Percentiles rank a stretch among this genome's conserved stretches.
Evolutionary conservation across 92 coral and sea anemone species (phyloP).

Genomic region (Muricea muricata): DNA sequence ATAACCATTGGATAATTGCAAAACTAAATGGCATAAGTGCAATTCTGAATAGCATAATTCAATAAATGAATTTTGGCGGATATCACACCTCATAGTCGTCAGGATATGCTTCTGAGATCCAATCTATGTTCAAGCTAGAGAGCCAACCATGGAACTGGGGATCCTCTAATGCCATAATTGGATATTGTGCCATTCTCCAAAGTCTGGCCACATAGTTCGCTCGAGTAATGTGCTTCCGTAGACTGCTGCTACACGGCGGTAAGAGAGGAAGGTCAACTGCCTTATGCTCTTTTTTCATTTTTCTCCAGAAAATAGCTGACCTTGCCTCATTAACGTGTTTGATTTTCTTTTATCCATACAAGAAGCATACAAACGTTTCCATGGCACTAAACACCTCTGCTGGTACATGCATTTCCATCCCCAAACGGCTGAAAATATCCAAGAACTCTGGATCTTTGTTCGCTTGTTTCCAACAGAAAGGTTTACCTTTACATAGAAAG

Average conservation of each 20-base stretch:
- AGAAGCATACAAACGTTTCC: not conserved
- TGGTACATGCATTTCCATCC: not conserved
- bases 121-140: not conserved
- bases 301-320: not conserved
- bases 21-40: too few relatives aligned
- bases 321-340: not conserved
- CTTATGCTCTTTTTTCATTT: not conserved
- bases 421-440: constrained; percentile 2
- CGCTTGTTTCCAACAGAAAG: constrained; percentile 8
- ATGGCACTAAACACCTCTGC: not conserved
- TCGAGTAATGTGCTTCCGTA: not conserved
- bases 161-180: not conserved
- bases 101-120: not conserved
- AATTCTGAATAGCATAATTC: too few relatives aligned
- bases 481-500: not conserved
- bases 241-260: not conserved
- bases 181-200: not conserved
- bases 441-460: not conserved
- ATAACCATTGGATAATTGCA: too few relatives aligned
- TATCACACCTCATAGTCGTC: too few relatives aligned
- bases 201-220: not conserved
- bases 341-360: not conserved
- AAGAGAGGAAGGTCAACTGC: not conserved
- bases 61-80: too few relatives aligned
- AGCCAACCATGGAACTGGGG: constrained; percentile 1